Base-by-base conservation (phyloP, 2,113 vertebrate species). In the Miniopterus natalensis region DNA sequence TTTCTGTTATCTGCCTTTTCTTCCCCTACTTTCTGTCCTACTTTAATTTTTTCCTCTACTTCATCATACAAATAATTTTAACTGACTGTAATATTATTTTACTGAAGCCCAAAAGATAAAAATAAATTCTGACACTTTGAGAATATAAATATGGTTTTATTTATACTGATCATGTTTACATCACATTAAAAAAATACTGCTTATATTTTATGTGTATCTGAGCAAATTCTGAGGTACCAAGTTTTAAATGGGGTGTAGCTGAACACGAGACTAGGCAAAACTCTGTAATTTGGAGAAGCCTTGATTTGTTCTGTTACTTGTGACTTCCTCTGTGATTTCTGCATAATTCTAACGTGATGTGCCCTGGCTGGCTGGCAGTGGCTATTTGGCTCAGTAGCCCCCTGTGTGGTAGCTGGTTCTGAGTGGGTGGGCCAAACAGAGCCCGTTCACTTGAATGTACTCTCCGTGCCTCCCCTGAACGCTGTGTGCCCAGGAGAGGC, bases 401-500 rank as follows among this genome's bases (percentile, higher is more conserved):
- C 20, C 13, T 79, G 75, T 10, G 27, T 68, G 29, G 18, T 83
- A 42, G 65, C 21, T 71, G 18, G 5, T 23, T 95, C 85, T 51
- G 15, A 53, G 3, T 40, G 11, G 9, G 23, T 61, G 31, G 25
- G 45, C 15, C 88, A 74, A 84, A 6, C 1, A 2, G 23, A 45
- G 49, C 18, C 17, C 1, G 21, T n/a, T 78, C 49, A 9, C 7
- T 1, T 20, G 9, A 23, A 8, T 18, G 10, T 36, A 8, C 13
- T n/a, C 0, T 21, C 70, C 65, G 65, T 63, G 36, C n/a, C 7
- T 74, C 1, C 5, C 7, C 42, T 70, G 11, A 20, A 57, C 27
- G 8, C 45, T 29, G 0, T 31, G 23, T n/a, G 1, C 18, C 0
- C 1, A 25, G 2, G 25, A 87, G 21, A 51, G 27, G 6, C 13